These are phyloP conservation scores for Magallana nippona DNA, from an alignment of 2,888 invertebrate species.

Conservation along the genomic window DNA sequence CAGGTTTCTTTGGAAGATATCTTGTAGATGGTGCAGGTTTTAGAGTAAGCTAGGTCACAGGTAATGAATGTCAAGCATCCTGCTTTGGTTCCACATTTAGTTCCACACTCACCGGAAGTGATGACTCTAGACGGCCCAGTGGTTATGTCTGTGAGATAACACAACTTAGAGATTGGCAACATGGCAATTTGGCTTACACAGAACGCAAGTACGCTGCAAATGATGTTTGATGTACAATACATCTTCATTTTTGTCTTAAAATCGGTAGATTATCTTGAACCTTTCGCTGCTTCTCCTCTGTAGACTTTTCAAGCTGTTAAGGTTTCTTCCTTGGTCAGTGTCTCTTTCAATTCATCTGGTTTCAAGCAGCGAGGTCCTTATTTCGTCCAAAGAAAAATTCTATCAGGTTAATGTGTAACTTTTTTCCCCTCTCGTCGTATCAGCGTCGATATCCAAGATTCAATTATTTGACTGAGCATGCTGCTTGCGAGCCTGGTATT, in stretches of 20 bases:
- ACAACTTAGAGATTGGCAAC: constrained; percentile 4
- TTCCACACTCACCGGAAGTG: constrained; percentile 7
- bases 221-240: not conserved
- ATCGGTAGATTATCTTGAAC: not conserved
- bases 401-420: not conserved
- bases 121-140: not conserved
- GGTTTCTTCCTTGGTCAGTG: not conserved
- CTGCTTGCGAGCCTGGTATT: not conserved
- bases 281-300: not conserved
- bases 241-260: constrained; percentile 1
- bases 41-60: constrained; percentile 1
- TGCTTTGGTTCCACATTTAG: not conserved
- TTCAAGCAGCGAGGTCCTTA: no score
- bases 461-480: not conserved
- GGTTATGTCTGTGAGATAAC: constrained; percentile 17
- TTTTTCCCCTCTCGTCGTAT: not conserved
- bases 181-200: not conserved
- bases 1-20: constrained; percentile 1
- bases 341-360: not conserved
- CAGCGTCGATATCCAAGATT: not conserved
- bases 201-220: not conserved
- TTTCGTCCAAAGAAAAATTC: not conserved
- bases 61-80: constrained; percentile 7
- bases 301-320: not conserved
- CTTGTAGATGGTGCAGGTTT: constrained; percentile 7